Evolutionary conservation across 2,888 invertebrate species (phyloP).

Genomic region (Deilephila porcellus): DNA sequence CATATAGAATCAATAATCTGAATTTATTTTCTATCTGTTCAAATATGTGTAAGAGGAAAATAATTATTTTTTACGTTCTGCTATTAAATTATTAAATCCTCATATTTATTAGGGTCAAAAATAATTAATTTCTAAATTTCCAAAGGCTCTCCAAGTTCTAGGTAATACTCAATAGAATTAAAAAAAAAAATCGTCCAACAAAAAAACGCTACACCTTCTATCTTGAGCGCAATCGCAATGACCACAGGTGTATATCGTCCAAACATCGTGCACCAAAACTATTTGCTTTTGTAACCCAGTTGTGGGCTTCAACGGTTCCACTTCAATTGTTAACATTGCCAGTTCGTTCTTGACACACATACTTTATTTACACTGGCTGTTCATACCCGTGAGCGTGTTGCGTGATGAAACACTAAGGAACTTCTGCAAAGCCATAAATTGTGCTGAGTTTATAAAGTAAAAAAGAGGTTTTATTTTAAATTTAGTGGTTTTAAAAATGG

Average conservation of each 20-base stretch:
- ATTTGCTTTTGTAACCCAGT: conserved; percentile 47
- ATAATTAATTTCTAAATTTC: too few relatives aligned
- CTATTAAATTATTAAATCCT: too few relatives aligned
- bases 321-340: conserved; percentile 35
- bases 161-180: too few relatives aligned
- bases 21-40: too few relatives aligned
- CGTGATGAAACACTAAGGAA: conserved; percentile 3
- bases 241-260: conserved; percentile 46
- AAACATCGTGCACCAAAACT: conserved; percentile 34
- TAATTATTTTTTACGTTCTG: too few relatives aligned
- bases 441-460: background rate
- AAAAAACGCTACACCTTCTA: background rate
- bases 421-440: background rate
- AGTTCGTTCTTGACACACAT: conserved; percentile 45
- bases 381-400: background rate
- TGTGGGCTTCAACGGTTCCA: conserved; percentile 31
- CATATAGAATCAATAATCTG: too few relatives aligned
- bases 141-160: too few relatives aligned
- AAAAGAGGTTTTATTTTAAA: background rate
- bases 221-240: conserved; percentile 31
- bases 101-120: too few relatives aligned
- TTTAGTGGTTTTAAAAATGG: background rate
- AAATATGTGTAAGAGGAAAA: too few relatives aligned
- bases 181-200: background rate
- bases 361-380: background rate